Percentiles rank a stretch among this genome's conserved stretches.
phyloP scores from a whole-genome alignment of 2,888 invertebrate genomes.

The Drosophila dives region DNA sequence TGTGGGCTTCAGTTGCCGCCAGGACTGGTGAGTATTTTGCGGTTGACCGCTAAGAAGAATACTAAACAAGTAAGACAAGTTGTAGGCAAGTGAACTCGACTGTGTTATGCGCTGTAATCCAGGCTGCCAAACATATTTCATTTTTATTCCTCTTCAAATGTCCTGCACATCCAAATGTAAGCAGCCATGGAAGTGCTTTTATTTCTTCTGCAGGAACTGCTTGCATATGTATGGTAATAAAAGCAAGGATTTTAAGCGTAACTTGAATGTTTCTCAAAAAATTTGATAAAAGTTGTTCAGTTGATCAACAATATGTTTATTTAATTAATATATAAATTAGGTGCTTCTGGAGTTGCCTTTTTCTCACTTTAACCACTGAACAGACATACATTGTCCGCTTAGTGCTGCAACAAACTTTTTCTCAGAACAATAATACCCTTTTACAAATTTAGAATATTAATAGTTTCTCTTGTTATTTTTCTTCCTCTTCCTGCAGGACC shows the following conservation, averaged over 20 bases:
- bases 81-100: not conserved
- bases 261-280: too few species aligned
- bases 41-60: constrained; percentile 48
- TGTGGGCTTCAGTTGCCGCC: constrained; percentile 73
- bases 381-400: too few species aligned
- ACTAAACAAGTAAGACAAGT: not conserved
- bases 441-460: not conserved
- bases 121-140: not conserved
- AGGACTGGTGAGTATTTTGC: constrained; percentile 72
- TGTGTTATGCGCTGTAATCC: not conserved
- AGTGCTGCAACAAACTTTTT: not conserved
- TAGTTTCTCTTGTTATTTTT: not conserved
- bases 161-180: not conserved
- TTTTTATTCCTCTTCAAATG: not conserved
- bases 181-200: not conserved
- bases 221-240: too few species aligned
- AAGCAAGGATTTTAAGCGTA: too few species aligned
- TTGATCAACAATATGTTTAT: too few species aligned
- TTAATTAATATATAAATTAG: too few species aligned
- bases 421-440: not conserved
- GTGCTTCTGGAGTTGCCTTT: not conserved
- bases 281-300: too few species aligned
- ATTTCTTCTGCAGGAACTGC: too few species aligned
- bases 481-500: constrained; percentile 86
- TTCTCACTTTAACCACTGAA: not conserved